These are phyloP conservation scores for Heliothis virescens DNA, from an alignment of 1,140 invertebrate species.

Conservation along the genomic window DNA sequence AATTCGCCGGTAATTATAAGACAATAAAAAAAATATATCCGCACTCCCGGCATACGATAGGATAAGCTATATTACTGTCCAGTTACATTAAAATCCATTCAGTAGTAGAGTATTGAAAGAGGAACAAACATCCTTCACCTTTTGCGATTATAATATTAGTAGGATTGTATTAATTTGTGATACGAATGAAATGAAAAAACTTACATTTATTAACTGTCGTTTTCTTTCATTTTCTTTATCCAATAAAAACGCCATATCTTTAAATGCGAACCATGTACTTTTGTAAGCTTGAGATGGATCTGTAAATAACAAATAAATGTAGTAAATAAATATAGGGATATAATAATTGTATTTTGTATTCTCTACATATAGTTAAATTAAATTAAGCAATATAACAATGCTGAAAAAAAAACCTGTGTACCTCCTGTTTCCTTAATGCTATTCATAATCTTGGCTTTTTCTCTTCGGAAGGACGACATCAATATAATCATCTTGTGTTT, in stretches of 20 bases:
- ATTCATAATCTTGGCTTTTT: slow-evolving; percentile 56
- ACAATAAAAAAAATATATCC: too few species aligned
- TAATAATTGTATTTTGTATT: too few species aligned
- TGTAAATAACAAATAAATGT: slow-evolving; percentile 40
- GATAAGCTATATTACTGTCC: too few species aligned
- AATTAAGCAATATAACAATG: too few species aligned
- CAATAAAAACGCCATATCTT: slow-evolving; percentile 56
- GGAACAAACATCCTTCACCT: too few species aligned
- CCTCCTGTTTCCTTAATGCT: slow-evolving; percentile 43
- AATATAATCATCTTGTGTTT: slow-evolving; percentile 57
- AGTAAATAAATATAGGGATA: neutral
- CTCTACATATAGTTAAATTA: too few species aligned
- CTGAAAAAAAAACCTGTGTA: neutral
- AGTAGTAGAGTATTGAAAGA: too few species aligned
- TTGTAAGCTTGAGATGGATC: slow-evolving; percentile 35
- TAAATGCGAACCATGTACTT: slow-evolving; percentile 59
- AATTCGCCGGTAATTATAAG: too few species aligned
- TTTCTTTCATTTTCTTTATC: slow-evolving; percentile 56
- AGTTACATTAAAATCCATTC: too few species aligned
- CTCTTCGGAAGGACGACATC: slow-evolving; percentile 55
- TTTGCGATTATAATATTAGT: too few species aligned
- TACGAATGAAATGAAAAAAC: neutral
- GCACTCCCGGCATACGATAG: too few species aligned
- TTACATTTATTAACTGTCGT: slow-evolving; percentile 41
- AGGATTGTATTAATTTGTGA: too few species aligned